phyloP scores from a whole-genome alignment of 30 jellyfish, hydroid and myxozoan species.

The Aurelia aurita region DNA sequence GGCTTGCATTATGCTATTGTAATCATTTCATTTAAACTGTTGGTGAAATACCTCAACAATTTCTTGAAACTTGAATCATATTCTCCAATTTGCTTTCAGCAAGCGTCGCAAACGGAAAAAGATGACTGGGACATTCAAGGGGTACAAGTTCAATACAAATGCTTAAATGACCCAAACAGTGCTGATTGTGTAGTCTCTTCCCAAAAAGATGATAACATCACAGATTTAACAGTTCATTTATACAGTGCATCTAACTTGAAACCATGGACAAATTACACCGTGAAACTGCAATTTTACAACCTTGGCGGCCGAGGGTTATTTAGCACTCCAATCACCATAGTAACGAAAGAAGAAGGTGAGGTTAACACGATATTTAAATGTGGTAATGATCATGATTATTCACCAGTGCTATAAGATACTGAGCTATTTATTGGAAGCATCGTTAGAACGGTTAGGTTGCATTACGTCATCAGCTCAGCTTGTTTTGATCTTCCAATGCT shows the following conservation, averaged over 20 bases:
- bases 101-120: conserved; percentile 1
- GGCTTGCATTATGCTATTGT: no score
- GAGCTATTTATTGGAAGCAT: no score
- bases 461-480: no score
- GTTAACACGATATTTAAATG: no score
- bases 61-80: background rate
- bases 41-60: no score
- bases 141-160: background rate
- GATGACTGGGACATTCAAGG: conserved; percentile 49
- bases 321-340: background rate
- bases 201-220: background rate
- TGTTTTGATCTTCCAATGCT: no score
- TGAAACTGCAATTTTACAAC: conserved; percentile 35
- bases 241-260: background rate
- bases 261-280: conserved; percentile 43
- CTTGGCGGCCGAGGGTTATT: conserved; percentile 19
- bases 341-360: conserved; percentile 1
- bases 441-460: no score
- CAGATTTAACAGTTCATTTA: background rate
- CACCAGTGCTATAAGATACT: background rate
- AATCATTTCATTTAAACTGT: no score
- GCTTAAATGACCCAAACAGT: conserved; percentile 4
- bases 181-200: background rate
- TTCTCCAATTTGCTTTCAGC: conserved; percentile 6
- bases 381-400: no score